These are phyloP conservation scores for Drosophila colorata DNA, from an alignment of 2,888 invertebrate species.

Conservation along the genomic window DNA sequence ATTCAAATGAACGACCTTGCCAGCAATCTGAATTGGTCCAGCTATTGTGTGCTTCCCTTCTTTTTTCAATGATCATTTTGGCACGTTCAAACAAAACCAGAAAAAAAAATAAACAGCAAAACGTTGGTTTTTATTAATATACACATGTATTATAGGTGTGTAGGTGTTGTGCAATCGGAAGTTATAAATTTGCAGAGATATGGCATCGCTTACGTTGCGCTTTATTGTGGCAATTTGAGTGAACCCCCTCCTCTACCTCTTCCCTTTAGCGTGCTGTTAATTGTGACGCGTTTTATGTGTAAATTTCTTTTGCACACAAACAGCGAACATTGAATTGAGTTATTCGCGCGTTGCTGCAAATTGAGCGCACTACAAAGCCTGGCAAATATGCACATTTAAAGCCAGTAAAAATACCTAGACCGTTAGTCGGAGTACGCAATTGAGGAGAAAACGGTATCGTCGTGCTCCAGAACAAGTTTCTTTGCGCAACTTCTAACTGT, in stretches of 20 bases:
- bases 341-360: conserved; percentile 39
- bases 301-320: conserved; percentile 24
- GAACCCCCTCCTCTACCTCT: not conserved
- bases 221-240: conserved; percentile 48
- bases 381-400: conserved; percentile 19
- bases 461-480: conserved; percentile 42
- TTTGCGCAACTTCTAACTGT: conserved; percentile 49
- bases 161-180: conserved; percentile 64
- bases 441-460: conserved; percentile 24
- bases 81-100: conserved; percentile 16
- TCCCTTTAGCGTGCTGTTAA: conserved; percentile 19
- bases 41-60: conserved; percentile 51
- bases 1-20: conserved; percentile 60
- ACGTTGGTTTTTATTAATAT: conserved; percentile 48
- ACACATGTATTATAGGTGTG: conserved; percentile 5
- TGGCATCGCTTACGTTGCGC: conserved; percentile 25
- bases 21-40: conserved; percentile 31
- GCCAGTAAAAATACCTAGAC: conserved; percentile 25
- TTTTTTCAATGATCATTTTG: conserved; percentile 36
- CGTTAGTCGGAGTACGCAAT: conserved; percentile 22
- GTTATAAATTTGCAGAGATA: conserved; percentile 39
- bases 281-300: conserved; percentile 32
- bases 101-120: conserved; percentile 48
- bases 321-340: conserved; percentile 34
- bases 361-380: conserved; percentile 26